Conservation (phyloP, 2,797 vertebrate genomes). For the Oryzias dopingdopingensis region DNA sequence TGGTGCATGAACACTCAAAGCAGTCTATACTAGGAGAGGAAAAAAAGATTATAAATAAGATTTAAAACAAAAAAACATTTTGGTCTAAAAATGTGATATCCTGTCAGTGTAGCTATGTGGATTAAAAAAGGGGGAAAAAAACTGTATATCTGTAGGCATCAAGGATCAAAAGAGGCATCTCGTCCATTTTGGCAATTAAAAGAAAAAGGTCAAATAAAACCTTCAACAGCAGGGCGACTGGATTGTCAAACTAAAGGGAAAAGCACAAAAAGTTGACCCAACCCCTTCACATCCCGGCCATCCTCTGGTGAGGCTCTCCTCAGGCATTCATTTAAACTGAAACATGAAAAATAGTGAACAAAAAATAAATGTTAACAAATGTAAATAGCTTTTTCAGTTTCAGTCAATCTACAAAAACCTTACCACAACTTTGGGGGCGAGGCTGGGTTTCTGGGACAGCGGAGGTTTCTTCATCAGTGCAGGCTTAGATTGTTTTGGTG, state of each 20-base stretch:
- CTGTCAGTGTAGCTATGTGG: background rate
- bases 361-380: background rate
- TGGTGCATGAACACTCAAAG: constrained; percentile 31
- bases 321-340: constrained; percentile 70
- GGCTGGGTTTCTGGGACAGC: constrained; percentile 86
- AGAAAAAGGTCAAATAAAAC: constrained; percentile 6
- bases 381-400: background rate
- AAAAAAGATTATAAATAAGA: constrained; percentile 28
- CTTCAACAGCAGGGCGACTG: constrained; percentile 13
- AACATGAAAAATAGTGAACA: constrained; percentile 22
- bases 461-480: constrained; percentile 83
- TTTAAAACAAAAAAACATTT: constrained; percentile 12
- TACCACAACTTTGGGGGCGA: constrained; percentile 70
- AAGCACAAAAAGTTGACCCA: constrained; percentile 32
- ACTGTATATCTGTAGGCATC: constrained; percentile 22
- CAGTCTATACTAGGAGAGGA: constrained; percentile 12
- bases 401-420: constrained; percentile 27
- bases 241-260: constrained; percentile 56
- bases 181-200: constrained; percentile 56
- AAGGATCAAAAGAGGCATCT: constrained; percentile 33
- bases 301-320: constrained; percentile 17
- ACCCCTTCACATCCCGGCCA: constrained; percentile 22
- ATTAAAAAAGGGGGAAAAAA: background rate
- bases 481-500: constrained; percentile 72
- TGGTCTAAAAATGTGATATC: constrained; percentile 18